Base-by-base conservation (phyloP, 2,797 vertebrate genomes). In the Gorsachius magnificus region DNA sequence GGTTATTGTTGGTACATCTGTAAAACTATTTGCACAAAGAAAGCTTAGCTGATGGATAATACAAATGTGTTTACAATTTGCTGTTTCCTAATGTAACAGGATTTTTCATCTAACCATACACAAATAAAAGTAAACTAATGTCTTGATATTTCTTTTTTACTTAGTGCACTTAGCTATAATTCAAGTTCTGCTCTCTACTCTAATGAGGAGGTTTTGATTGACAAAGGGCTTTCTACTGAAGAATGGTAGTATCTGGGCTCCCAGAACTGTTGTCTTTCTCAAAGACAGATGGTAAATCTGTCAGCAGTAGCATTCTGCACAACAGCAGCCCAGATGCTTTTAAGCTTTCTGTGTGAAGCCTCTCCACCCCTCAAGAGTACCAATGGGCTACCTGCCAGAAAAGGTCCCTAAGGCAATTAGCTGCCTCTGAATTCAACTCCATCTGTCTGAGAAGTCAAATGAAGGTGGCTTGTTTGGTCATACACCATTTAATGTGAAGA, bases 381-480 rank as follows among this genome's bases (percentile, higher is more conserved):
- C 87, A 96, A n/a, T 76, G 66, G 98, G 98, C 94, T 90, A 61
- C 63, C 89, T 83, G 97, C 98, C 98, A 98, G 92, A 95, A 72
- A 96, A 96, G 84, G 89, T 97, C 97, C 97, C 97, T 35, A 89
- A 50, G 92, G 98, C 97, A 98, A 97, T 98, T 98, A 98, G 45
- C 96, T 97, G 97, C 90, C 97, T 98, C 96, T 97, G 90, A 97
- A 98, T 97, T 98, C 95, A 98, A 97, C 97, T 97, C 97, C 98
- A 98, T 97, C 98, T 99, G 98, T 97, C 97, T 97, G 94, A 87
- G 82, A 98, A 97, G 93, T 93, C 94, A 96, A 97, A 97, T 95
- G 96, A 96, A 97, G 93, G 93, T 92, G 97, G 97, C 94, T 98
- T 98, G 96, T 98, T 98, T 98, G 97, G 98, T 98, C 97, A 97